Base-by-base conservation (phyloP, 1,140 invertebrate genomes). In the Polyergus mexicanus region DNA sequence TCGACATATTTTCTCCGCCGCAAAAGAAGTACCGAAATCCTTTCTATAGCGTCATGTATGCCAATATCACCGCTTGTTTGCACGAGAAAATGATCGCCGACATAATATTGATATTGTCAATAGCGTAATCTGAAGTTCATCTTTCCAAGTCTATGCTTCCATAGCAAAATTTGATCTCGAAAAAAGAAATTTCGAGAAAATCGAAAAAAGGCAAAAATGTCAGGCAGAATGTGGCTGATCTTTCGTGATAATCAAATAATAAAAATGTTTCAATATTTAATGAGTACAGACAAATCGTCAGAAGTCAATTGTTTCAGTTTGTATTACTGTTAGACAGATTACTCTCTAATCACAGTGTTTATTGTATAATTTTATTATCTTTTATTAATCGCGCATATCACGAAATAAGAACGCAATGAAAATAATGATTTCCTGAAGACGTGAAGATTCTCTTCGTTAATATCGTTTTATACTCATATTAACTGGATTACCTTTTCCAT, bases 61-160 rank as follows among this genome's bases (percentile, higher is more conserved):
- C 68, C 76, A 54, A 85, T 72, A 77, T 66, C 56, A 22, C 2
- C 56, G 63, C 47, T 60, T 90, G 89, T 90, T 89, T 90, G 75
- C 68, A 65, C 84, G 65, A 54, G 25, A 54, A 81, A 86, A 88
- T 84, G 78, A 90, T 90, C 71, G 81, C 58, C 77, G 51, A 86
- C 66, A 66, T 78, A 68, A 90, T 88, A 90, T 90, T 90, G 75
- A 69, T 77, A 66, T 60, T 86, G 84, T 80, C 60, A 74, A 83
- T 65, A 88, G 19, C 19, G 25, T 81, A 38, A 38, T 41, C 69
- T 38, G 25, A 32, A 60, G 60, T 76, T 85, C 76, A 56, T 51
- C 58, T 83, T 83, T 85, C 80, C 69, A 76, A 80, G 54, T 16
- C 58, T 71, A 22, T 22, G 28, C n/a, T n/a, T 25, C 8, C 10